phyloP scores from a whole-genome alignment of 2,797 vertebrate species.

The Synaphobranchus kaupii region DNA sequence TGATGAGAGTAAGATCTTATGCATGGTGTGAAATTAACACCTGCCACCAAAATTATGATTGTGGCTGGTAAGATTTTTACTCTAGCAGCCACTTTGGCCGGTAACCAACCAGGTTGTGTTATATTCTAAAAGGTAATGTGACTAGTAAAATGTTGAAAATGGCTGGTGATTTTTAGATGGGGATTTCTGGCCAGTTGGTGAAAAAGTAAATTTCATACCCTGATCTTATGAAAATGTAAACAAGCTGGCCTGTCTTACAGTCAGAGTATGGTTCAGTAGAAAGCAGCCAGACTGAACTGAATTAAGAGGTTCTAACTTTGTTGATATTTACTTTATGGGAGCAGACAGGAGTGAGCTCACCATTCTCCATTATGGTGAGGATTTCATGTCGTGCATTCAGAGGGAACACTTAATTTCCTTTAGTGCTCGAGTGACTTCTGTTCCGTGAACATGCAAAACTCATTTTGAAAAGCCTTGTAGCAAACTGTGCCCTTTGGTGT shows the following conservation, averaged over 20 bases:
- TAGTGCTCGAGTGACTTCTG: background rate
- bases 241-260: background rate
- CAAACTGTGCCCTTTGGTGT: background rate
- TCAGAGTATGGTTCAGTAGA: background rate
- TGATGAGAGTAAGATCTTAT: too few relatives aligned
- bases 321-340: slow-evolving; percentile 9
- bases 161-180: too few relatives aligned
- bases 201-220: too few relatives aligned
- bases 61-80: too few relatives aligned
- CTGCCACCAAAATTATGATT: too few relatives aligned
- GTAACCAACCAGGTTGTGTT: too few relatives aligned
- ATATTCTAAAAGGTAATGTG: too few relatives aligned
- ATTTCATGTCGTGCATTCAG: background rate
- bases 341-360: background rate
- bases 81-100: too few relatives aligned
- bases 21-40: too few relatives aligned
- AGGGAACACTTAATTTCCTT: background rate
- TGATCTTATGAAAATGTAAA: background rate
- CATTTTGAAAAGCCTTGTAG: background rate
- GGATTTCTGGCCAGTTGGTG: too few relatives aligned
- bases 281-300: background rate
- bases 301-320: background rate
- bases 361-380: background rate
- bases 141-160: too few relatives aligned
- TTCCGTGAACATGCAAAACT: background rate